These are phyloP conservation scores for Nudaria mundana DNA, from an alignment of 2,888 invertebrate species.

Conservation along the genomic window DNA sequence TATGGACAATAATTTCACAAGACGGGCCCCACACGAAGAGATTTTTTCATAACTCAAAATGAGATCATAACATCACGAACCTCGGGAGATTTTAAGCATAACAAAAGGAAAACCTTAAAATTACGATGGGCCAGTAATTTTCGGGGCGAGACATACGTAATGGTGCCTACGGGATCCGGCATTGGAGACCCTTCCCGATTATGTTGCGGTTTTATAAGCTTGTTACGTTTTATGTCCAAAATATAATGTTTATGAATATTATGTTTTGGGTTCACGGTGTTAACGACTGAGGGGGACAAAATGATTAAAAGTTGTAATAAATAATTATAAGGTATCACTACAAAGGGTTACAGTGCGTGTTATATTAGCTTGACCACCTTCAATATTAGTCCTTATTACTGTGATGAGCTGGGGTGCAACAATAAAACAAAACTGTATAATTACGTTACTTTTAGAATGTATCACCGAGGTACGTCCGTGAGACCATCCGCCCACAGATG, in stretches of 20 bases:
- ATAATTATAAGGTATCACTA: constrained; percentile 26
- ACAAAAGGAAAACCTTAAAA: constrained; percentile 77
- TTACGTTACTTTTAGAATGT: no score
- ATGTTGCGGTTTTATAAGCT: constrained; percentile 77
- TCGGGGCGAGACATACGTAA: constrained; percentile 68
- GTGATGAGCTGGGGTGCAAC: no score
- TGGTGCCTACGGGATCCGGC: constrained; percentile 66
- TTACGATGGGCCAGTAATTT: constrained; percentile 77
- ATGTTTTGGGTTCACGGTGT: constrained; percentile 43
- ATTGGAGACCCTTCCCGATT: constrained; percentile 67
- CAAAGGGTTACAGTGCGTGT: no score
- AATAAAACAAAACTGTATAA: no score
- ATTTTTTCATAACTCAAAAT: constrained; percentile 78
- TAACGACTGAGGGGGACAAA: constrained; percentile 35
- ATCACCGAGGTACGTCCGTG: no score
- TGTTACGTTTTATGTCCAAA: constrained; percentile 75
- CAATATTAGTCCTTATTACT: no score
- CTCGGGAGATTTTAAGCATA: constrained; percentile 74
- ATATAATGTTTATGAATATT: constrained; percentile 61
- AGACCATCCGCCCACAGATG: no score
- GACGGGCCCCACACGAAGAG: constrained; percentile 67
- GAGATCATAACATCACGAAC: constrained; percentile 77
- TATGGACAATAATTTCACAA: constrained; percentile 67
- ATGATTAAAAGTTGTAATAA: constrained; percentile 43
- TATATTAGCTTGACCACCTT: no score